A percentile compares a stretch with the other conserved stretches of the same genome.
Conservation (phyloP, 2,113 vertebrate genomes). For the Helogale parvula region DNA sequence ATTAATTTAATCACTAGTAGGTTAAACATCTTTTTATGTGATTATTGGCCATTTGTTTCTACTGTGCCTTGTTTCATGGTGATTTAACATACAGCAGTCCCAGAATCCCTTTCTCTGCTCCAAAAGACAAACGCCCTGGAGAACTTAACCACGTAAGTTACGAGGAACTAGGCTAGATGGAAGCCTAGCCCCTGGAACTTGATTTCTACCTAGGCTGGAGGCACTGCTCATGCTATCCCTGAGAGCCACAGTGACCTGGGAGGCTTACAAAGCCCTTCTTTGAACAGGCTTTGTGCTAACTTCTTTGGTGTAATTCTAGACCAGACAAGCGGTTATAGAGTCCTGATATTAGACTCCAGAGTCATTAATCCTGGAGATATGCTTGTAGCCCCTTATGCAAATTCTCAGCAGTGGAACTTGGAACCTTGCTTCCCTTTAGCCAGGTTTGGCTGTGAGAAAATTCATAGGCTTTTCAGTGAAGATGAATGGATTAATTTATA, state of each 20-base stretch:
- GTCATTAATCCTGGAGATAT: background rate
- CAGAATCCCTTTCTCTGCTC: background rate
- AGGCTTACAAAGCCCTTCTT: background rate
- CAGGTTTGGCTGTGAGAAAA: background rate
- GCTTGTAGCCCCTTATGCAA: background rate
- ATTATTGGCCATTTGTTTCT: conserved; percentile 3
- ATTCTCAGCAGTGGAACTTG: background rate
- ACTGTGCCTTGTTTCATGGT: background rate
- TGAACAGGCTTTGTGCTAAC: background rate
- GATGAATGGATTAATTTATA: background rate
- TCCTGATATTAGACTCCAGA: background rate
- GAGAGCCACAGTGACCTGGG: background rate
- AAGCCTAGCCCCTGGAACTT: background rate
- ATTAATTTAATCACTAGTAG: conserved; percentile 14
- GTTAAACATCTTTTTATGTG: background rate
- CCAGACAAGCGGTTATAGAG: background rate
- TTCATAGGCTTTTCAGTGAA: background rate
- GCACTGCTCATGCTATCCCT: background rate
- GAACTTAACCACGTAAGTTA: background rate
- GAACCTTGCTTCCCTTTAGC: background rate
- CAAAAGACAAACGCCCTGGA: background rate
- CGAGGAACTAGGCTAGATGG: background rate
- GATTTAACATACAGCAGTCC: background rate
- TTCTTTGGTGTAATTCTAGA: background rate
- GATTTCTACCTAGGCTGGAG: background rate